Evolutionary conservation across 2,888 invertebrate genomes (phyloP).

Genomic region (Apodemia zela): DNA sequence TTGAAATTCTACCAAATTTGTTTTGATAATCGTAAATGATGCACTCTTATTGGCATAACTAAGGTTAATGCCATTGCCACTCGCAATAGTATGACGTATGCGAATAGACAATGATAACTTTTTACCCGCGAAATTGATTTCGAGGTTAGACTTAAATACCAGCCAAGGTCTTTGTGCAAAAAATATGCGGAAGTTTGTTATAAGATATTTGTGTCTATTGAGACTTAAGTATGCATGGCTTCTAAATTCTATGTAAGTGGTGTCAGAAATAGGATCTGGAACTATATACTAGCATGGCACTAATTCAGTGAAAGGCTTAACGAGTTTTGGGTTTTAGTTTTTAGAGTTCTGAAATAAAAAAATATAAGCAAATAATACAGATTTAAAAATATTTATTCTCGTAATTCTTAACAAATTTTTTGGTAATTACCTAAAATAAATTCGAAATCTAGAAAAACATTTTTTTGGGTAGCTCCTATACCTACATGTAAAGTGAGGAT

Average conservation of each 20-base stretch:
- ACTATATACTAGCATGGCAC: too few relatives aligned
- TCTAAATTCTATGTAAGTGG: not conserved
- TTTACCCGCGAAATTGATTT: constrained; percentile 9
- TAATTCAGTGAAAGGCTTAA: too few relatives aligned
- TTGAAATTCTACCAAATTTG: constrained; percentile 7
- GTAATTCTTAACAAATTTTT: too few relatives aligned
- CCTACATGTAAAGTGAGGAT: too few relatives aligned
- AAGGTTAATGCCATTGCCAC: constrained; percentile 24
- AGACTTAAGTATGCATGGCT: not conserved
- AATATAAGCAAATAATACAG: too few relatives aligned
- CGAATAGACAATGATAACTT: constrained; percentile 7
- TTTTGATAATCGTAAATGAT: constrained; percentile 14
- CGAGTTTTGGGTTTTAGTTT: too few relatives aligned
- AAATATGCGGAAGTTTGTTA: not conserved
- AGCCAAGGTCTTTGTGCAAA: constrained; percentile 8
- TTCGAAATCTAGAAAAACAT: too few relatives aligned
- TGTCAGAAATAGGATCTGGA: too few relatives aligned
- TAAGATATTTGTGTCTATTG: not conserved
- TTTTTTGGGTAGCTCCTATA: too few relatives aligned
- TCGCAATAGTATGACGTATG: constrained; percentile 16
- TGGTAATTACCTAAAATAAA: too few relatives aligned
- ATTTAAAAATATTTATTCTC: too few relatives aligned
- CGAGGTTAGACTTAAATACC: constrained; percentile 3
- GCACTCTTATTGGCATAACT: constrained; percentile 19
- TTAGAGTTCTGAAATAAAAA: too few relatives aligned